A percentile compares a stretch with the other conserved stretches of the same genome.
Evolutionary conservation across 2,797 vertebrate species (phyloP).

Genomic region (Hemibagrus guttatus): DNA sequence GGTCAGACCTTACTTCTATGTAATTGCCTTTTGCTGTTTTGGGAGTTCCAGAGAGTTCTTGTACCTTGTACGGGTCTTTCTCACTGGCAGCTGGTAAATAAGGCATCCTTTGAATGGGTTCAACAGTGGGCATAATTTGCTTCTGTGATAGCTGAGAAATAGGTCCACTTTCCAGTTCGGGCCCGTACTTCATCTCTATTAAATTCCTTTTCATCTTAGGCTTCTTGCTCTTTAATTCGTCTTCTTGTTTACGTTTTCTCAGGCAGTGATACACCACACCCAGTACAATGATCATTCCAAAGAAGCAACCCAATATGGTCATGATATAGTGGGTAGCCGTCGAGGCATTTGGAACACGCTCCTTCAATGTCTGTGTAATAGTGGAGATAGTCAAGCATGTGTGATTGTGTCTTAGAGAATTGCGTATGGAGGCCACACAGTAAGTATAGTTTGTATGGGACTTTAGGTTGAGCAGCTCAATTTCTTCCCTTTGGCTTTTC

Average conservation of each 20-base stretch:
- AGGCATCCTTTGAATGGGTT: slow-evolving; percentile 86
- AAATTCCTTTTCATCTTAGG: slow-evolving; percentile 89
- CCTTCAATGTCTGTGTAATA: slow-evolving; percentile 70
- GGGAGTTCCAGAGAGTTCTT: slow-evolving; percentile 87
- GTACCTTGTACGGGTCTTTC: slow-evolving; percentile 88
- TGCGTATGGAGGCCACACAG: slow-evolving; percentile 92
- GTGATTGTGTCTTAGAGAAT: slow-evolving; percentile 92
- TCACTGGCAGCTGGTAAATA: slow-evolving; percentile 85
- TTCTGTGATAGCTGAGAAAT: slow-evolving; percentile 86
- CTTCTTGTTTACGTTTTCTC: slow-evolving; percentile 70
- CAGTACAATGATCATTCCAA: slow-evolving; percentile 93
- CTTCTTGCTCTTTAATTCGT: slow-evolving; percentile 73
- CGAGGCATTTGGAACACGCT: slow-evolving; percentile 72
- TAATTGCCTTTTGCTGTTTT: slow-evolving; percentile 91
- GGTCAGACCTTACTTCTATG: slow-evolving; percentile 91
- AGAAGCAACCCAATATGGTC: slow-evolving; percentile 93
- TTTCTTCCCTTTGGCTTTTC: slow-evolving; percentile 84
- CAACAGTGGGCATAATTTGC: slow-evolving; percentile 79
- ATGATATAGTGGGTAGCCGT: slow-evolving; percentile 96
- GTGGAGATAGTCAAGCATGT: slow-evolving; percentile 93
- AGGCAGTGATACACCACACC: slow-evolving; percentile 90
- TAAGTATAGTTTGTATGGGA: slow-evolving; percentile 94
- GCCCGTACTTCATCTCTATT: slow-evolving; percentile 92
- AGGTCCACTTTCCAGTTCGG: slow-evolving; percentile 80
- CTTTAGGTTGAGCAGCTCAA: slow-evolving; percentile 84